A percentile compares a stretch with the other conserved stretches of the same genome.
Evolutionary conservation across 2,113 vertebrate genomes (phyloP).

Genomic region (Macquaria ambigua): DNA sequence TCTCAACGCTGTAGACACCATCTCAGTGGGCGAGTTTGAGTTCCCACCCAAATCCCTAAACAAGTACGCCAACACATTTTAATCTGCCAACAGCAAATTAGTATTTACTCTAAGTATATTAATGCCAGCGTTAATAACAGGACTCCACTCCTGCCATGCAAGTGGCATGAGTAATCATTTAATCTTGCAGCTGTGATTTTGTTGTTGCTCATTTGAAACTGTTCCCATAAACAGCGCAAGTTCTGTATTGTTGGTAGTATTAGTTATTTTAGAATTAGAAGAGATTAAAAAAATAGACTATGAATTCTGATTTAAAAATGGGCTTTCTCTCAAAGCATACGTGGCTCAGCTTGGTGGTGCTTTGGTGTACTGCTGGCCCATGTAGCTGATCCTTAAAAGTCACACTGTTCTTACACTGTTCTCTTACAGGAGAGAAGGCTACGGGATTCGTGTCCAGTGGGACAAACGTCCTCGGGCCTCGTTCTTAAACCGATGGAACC

Average conservation of each 20-base stretch:
- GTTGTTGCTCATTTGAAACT: not conserved
- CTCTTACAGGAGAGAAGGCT: conserved; percentile 89
- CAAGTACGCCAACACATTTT: conserved; percentile 84
- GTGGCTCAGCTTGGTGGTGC: not conserved
- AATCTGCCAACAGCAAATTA: not conserved
- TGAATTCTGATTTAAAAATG: not conserved
- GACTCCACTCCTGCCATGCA: not conserved
- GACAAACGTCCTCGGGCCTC: conserved; percentile 92
- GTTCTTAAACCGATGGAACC: conserved; percentile 96
- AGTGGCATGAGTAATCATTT: not conserved
- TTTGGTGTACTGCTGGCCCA: not conserved
- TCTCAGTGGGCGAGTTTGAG: conserved; percentile 93
- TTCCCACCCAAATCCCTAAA: conserved; percentile 97
- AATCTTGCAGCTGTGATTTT: not conserved
- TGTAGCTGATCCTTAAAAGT: not conserved
- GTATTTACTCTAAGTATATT: not conserved
- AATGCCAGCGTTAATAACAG: not conserved
- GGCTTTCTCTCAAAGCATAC: not conserved
- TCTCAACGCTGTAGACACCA: conserved; percentile 91
- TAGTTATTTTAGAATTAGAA: not conserved
- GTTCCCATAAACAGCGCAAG: not conserved
- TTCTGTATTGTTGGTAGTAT: not conserved
- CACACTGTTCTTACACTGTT: not conserved
- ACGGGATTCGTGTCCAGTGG: conserved; percentile 93
- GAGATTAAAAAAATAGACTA: not conserved